Evolutionary conservation across 2,797 vertebrate genomes (phyloP).

Genomic region (Threskiornis aethiopicus): DNA sequence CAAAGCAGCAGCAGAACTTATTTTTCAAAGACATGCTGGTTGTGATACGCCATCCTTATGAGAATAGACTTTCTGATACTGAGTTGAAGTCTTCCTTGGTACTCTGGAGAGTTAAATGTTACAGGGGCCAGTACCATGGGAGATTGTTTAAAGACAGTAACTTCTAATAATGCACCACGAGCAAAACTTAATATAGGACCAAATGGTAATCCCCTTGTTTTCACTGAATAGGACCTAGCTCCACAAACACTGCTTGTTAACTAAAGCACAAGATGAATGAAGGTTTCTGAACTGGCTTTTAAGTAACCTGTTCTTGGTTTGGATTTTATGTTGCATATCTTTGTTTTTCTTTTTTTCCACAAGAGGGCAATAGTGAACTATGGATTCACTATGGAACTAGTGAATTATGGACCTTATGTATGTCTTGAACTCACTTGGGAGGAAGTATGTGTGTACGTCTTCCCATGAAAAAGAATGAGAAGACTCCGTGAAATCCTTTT

Average conservation of each 20-base stretch:
- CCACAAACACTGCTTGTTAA: background rate
- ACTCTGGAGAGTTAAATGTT: background rate
- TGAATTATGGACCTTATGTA: background rate
- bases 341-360: constrained; percentile 38
- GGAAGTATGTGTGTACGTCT: background rate
- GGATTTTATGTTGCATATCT: background rate
- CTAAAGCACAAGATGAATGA: background rate
- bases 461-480: background rate
- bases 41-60: no score
- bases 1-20: background rate
- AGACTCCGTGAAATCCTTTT: background rate
- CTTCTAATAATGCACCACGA: background rate
- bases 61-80: background rate
- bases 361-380: constrained; percentile 42
- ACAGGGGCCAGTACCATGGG: fast-evolving
- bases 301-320: background rate
- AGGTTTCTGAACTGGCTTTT: background rate
- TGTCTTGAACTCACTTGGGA: background rate
- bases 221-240: background rate
- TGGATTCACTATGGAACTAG: no score
- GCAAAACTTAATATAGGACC: background rate
- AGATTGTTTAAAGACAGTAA: background rate
- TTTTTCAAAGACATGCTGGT: background rate
- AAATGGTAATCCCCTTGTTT: background rate
- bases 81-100: background rate